Base-by-base conservation (phyloP, 2,888 invertebrate genomes). In the Palloptera scutellata region DNA sequence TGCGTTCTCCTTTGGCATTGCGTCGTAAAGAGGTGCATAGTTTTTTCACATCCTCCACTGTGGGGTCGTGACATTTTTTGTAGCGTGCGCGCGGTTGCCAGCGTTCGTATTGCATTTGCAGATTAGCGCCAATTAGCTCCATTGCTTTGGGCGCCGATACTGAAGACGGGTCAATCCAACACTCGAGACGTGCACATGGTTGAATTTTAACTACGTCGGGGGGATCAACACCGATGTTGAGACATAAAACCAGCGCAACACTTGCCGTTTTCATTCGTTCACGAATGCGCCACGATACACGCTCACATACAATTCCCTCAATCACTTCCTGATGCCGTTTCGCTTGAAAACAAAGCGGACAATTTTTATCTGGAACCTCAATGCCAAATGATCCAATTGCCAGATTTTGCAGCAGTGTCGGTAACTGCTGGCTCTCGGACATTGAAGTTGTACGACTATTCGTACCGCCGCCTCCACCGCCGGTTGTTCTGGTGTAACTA, bases 191-290 rank as follows among this genome's bases (percentile, higher is more conserved):
- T 0, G 99, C 97, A 85, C 98, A 97, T 0, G 98, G 98, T 79
- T 96, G 94, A 4, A 97, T 97, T 86, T 98, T 98, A 45, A 97
- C 93, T 65, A 98, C 91, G 84, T 99, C 99, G 0, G 99, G 99
- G 1, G 99, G 99, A 86, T 99, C 99, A 19, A 99, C 98, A n/a
- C 98, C 98, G 66, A 99, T 95, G 86, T 99, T 99, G 52, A 99
- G 88, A 85, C 99, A 99, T 55, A 99, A 86, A 41, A 99, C 98
- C 71, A 99, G 87, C 0, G 98, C 98, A 67, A 99, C 98, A 85
- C 98, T 98, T 69, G 98, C 98, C 1, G 99, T 99, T 87, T 98
- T 98, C 95, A 98, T 98, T 92, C 95, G 90, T 83, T 96, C 96
- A 83, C 96, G 95, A 87, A 97, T 94, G 76, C 97, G 88, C 97